Conservation (phyloP, 2,797 vertebrate genomes). For the Tangara arthus region DNA sequence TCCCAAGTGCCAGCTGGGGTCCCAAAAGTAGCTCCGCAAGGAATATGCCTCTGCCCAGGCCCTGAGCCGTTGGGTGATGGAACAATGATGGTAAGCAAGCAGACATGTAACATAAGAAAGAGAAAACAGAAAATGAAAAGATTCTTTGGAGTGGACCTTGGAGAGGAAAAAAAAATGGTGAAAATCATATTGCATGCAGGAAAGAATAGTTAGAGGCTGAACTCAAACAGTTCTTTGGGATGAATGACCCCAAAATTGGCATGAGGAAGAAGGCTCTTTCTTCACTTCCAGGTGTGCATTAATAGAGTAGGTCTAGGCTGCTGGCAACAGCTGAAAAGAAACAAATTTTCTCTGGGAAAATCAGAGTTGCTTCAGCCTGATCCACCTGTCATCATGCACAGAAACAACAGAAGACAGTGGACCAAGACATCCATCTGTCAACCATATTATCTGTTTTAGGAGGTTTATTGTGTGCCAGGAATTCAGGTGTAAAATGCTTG, state of each 20-base stretch:
- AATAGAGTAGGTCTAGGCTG: background rate
- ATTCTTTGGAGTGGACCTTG: background rate
- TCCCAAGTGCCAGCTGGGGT: background rate
- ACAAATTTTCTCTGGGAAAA: background rate
- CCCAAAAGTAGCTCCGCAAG: background rate
- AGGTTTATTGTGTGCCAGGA: background rate
- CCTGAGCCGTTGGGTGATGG: background rate
- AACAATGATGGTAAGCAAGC: background rate
- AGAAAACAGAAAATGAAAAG: background rate
- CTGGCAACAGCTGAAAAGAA: background rate
- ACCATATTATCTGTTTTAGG: background rate
- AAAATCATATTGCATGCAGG: background rate
- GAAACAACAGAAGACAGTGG: background rate
- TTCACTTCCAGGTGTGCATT: background rate
- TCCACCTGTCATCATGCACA: background rate
- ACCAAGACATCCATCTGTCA: background rate
- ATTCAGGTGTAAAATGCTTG: background rate
- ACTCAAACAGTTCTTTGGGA: background rate
- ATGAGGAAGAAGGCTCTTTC: background rate
- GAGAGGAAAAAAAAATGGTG: fast-evolving
- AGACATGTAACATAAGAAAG: background rate
- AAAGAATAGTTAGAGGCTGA: background rate
- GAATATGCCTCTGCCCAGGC: background rate
- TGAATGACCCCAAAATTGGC: background rate
- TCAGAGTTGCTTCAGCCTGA: background rate